Percentiles rank a stretch among this genome's conserved stretches.
Evolutionary conservation across 2,888 invertebrate genomes (phyloP).

Genomic region (Dione juno): DNA sequence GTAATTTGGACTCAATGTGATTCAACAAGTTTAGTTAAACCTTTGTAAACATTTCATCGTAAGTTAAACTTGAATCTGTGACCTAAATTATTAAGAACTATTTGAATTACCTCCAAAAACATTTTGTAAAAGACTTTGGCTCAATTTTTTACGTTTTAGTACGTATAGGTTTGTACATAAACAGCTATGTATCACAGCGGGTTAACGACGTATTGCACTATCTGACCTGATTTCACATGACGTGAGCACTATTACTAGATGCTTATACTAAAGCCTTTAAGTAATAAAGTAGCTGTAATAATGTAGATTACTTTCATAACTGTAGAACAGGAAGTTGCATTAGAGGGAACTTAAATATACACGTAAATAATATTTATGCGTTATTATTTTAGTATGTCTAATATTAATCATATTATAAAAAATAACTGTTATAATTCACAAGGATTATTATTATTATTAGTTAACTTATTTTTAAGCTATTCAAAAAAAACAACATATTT

Average conservation of each 20-base stretch:
- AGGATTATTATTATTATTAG: no score
- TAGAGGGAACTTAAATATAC: neutral
- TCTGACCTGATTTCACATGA: conserved; percentile 40
- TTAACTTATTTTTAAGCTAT: no score
- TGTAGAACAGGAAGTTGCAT: conserved; percentile 55
- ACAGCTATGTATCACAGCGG: conserved; percentile 25
- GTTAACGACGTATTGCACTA: conserved; percentile 34
- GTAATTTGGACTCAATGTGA: no score
- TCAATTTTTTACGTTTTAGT: neutral
- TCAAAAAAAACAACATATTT: no score
- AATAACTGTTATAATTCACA: no score
- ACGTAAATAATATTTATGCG: no score
- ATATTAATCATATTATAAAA: no score
- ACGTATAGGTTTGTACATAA: neutral
- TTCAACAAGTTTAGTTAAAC: no score
- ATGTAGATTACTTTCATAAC: conserved; percentile 62
- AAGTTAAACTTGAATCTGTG: neutral
- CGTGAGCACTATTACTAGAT: conserved; percentile 42
- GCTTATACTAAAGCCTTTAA: conserved; percentile 58
- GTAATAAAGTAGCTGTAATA: conserved; percentile 58
- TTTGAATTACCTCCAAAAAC: neutral
- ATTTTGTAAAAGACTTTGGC: neutral
- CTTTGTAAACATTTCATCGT: no score
- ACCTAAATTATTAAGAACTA: neutral
- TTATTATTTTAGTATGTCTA: no score